phyloP scores from a whole-genome alignment of 2,888 invertebrate species.

The Siphlonurus alternatus region DNA sequence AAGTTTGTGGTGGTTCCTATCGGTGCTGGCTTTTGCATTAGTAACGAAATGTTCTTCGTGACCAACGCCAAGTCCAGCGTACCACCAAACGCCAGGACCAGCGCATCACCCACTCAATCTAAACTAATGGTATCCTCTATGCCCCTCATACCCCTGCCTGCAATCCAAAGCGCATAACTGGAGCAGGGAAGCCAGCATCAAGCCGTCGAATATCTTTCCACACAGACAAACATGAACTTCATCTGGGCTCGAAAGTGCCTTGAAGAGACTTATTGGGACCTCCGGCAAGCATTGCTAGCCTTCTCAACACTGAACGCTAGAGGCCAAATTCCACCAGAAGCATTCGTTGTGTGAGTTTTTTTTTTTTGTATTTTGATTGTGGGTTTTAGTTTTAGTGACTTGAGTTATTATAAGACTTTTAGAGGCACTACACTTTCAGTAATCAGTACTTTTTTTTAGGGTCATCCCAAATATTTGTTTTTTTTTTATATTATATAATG shows the following conservation, averaged over 20 bases:
- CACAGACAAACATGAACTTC: slow-evolving; percentile 66
- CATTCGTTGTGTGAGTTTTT: slow-evolving; percentile 54
- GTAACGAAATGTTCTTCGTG: slow-evolving; percentile 67
- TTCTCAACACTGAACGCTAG: slow-evolving; percentile 64
- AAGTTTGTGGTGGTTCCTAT: slow-evolving; percentile 65
- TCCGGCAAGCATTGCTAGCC: slow-evolving; percentile 53
- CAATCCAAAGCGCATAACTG: slow-evolving; percentile 16
- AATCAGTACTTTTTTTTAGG: too few relatives aligned
- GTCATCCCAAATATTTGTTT: too few relatives aligned
- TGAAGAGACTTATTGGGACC: slow-evolving; percentile 79
- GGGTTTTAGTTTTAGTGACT: too few relatives aligned
- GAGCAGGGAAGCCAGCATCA: slow-evolving; percentile 36
- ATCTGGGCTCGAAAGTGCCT: slow-evolving; percentile 69
- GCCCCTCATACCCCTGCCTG: slow-evolving; percentile 13
- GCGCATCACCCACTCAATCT: slow-evolving; percentile 44
- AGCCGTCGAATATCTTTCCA: slow-evolving; percentile 51
- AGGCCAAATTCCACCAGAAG: slow-evolving; percentile 67
- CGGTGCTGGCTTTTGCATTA: slow-evolving; percentile 64
- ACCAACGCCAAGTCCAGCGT: slow-evolving; percentile 54
- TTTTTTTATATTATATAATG: too few relatives aligned
- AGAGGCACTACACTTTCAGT: too few relatives aligned
- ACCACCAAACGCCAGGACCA: too few relatives aligned
- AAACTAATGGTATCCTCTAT: slow-evolving; percentile 18
- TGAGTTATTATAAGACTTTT: too few relatives aligned
- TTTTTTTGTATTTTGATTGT: too few relatives aligned